phyloP scores from a whole-genome alignment of 2,888 invertebrate genomes.

The Ceriagrion tenellum region DNA sequence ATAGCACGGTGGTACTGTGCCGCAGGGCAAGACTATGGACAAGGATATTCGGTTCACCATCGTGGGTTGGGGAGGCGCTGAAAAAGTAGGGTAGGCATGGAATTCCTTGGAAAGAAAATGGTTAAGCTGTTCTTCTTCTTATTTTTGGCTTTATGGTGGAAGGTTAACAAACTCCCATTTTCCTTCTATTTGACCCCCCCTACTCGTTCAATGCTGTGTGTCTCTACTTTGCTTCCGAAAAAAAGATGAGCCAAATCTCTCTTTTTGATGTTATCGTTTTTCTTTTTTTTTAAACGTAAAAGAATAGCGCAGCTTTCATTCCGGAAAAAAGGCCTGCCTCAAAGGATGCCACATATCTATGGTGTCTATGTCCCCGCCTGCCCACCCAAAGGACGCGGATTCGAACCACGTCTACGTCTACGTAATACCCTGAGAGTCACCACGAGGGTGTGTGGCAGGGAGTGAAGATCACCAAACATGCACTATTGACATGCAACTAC shows the following conservation, averaged over 20 bases:
- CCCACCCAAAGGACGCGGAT: not conserved
- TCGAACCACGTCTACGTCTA: too few species aligned
- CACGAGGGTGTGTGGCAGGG: too few species aligned
- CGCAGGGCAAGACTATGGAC: not conserved
- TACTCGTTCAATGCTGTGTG: not conserved
- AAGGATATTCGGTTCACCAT: not conserved
- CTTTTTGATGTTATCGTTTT: not conserved
- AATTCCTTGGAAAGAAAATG: constrained; percentile 9
- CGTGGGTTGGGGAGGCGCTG: not conserved
- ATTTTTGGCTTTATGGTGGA: constrained; percentile 7
- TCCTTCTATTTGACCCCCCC: not conserved
- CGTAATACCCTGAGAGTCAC: too few species aligned
- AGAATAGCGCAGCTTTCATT: not conserved
- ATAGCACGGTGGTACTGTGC: too few species aligned
- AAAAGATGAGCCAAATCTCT: not conserved
- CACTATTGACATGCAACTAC: too few species aligned
- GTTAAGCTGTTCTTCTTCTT: not conserved
- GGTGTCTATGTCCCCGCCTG: too few species aligned
- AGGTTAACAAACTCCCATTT: constrained; percentile 7
- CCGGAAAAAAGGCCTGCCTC: not conserved
- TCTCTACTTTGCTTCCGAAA: not conserved
- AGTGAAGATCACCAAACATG: too few species aligned
- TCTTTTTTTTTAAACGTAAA: not conserved
- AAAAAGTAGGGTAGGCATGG: not conserved
- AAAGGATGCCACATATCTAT: not conserved